Base-by-base conservation (phyloP, 2,113 vertebrate species). In the Camelus bactrianus region DNA sequence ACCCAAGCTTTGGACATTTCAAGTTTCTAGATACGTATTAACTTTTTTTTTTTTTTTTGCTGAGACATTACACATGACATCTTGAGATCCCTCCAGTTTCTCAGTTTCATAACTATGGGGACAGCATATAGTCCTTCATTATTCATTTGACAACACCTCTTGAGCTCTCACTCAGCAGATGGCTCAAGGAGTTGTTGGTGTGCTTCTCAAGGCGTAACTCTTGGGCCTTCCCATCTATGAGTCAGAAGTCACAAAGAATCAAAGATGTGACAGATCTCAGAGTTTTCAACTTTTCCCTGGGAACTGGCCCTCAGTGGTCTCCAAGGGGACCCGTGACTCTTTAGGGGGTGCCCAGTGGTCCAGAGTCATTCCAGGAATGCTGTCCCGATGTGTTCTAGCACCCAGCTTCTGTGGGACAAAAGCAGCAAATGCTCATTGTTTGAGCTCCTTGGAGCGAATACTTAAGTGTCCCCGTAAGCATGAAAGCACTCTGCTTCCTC, bases 401-500 rank as follows among this genome's bases (percentile, higher is more conserved):
- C 79, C 92, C 64, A 38, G 88, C 30, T 50, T 48, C 54, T 1
- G 6, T 20, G 84, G 58, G 60, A 91, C 91, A 96, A 92, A 79
- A 79, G 76, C 76, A 86, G 93, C 50, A 77, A 88, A 30, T 15
- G 2, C n/a, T 76, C 64, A 60, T 76, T 56, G 97, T 83, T 69
- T 93, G 81, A 77, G 96, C 79, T 86, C 56, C 84, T 95, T 93
- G 93, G 94, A 93, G 96, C 24, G 46, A 92, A 86, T 32, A 19
- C 88, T 92, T 56, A 77, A 89, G 89, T 93, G 92, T 98, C 97
- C 89, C 42, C 62, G 42, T 38, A 93, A 96, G 95, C 96, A 96
- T 89, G 52, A 94, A 92, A 98, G 97, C 50, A 32, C 94, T 96
- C 95, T 26, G 65, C 56, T 81, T 89, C 97, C 94, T 93, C 94